Base-by-base conservation (phyloP, 2,113 vertebrate species). In the Nibea coibor region DNA sequence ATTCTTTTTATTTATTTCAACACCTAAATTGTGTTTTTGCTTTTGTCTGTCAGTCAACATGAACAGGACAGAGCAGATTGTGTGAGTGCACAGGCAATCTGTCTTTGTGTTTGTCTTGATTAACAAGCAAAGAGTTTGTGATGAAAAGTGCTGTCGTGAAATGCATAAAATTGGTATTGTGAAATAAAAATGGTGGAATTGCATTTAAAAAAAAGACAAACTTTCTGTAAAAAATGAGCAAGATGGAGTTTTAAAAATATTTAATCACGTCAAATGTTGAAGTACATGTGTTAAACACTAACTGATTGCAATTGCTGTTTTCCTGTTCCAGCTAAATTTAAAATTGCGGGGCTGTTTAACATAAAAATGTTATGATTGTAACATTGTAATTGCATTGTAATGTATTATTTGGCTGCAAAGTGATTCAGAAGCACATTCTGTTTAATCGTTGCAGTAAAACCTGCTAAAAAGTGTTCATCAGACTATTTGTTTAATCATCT, bases 371-470 rank as follows among this genome's bases (percentile, higher is more conserved):
- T 2, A 24, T 3, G 10, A 42, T 53, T n/a, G n/a, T n/a, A n/a
- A n/a, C n/a, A n/a, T n/a, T n/a, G n/a, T n/a, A n/a, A n/a, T n/a
- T n/a, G n/a, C n/a, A n/a, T n/a, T n/a, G 12, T 28, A 10, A 39
- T 35, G 35, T 43, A 1, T 50, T 15, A 65, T 22, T 10, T 56
- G 35, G 22, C 31, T 56, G 5, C 2, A 59, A 39, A 31, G 62
- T 0, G 7, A 10, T 16, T 62, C 20, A 17, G 31, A 42, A 7
- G 2, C 7, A 11, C 20, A 20, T 3, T 53, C 8, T 9, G 31
- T 45, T 62, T 20, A 48, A 24, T 22, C 45, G 50, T 8, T 48
- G 48, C 28, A 72, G 22, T 76, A 73, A 65, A 83, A 26, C 19
- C 22, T 65, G 42, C 62, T 28, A 12, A 35, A 48, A 56, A 73